A percentile compares a stretch with the other conserved stretches of the same genome.
Evolutionary conservation across 2,113 vertebrate genomes (phyloP).

Genomic region (Pipa parva): DNA sequence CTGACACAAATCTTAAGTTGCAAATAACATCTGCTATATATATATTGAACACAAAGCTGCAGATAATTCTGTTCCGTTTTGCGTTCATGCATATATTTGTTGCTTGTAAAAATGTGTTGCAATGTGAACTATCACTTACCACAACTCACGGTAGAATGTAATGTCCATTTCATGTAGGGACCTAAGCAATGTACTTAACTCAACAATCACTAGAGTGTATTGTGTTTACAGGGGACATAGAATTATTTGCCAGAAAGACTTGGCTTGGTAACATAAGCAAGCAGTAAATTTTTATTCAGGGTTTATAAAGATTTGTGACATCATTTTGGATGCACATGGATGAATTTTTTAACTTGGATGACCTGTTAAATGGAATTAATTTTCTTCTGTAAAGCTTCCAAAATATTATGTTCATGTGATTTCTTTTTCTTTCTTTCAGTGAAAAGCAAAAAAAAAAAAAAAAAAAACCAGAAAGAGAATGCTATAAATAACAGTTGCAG

Average conservation of each 20-base stretch:
- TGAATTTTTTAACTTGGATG: constrained; percentile 40
- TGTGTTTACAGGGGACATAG: constrained; percentile 34
- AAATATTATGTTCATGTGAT: constrained; percentile 25
- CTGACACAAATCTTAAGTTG: too few relatives aligned
- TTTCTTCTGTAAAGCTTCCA: constrained; percentile 35
- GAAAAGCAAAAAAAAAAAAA: constrained; percentile 33
- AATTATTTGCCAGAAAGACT: constrained; percentile 17
- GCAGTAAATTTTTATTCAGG: constrained; percentile 32
- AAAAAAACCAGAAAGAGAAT: constrained; percentile 32
- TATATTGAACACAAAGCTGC: neutral
- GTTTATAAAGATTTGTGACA: constrained; percentile 39
- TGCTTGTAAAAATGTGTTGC: constrained; percentile 27
- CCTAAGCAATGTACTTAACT: constrained; percentile 22
- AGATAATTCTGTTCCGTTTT: neutral
- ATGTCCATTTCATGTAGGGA: constrained; percentile 14
- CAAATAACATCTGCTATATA: neutral
- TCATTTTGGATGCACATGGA: constrained; percentile 37
- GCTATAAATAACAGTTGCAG: constrained; percentile 32
- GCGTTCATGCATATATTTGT: neutral
- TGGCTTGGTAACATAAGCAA: constrained; percentile 23
- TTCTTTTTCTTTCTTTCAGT: constrained; percentile 20
- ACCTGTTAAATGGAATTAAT: constrained; percentile 40
- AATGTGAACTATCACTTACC: constrained; percentile 9
- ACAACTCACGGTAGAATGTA: neutral
- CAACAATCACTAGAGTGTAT: constrained; percentile 30